These are phyloP conservation scores for Timema cristinae DNA, from an alignment of 2,888 invertebrate species.

Conservation along the genomic window DNA sequence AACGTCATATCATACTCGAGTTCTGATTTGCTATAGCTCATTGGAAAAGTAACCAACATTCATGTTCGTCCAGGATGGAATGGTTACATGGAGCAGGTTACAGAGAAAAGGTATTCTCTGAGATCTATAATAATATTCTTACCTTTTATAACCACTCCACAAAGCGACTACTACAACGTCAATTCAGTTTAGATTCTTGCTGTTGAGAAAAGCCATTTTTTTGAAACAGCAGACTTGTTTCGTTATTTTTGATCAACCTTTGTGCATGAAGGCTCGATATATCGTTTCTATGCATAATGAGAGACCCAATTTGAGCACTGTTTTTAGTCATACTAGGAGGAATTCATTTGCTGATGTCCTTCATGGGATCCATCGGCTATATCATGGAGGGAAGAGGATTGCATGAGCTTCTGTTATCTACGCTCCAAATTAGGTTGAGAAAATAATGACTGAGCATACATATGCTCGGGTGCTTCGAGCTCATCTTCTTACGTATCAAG, in stretches of 20 bases:
- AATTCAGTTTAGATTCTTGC: constrained; percentile 30
- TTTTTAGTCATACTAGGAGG: constrained; percentile 32
- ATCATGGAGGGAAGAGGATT: constrained; percentile 28
- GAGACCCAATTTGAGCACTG: constrained; percentile 18
- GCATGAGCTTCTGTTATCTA: constrained; percentile 8
- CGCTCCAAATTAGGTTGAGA: constrained; percentile 1
- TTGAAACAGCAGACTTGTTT: constrained; percentile 33
- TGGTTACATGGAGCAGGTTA: constrained; percentile 33
- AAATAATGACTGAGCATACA: constrained; percentile 22
- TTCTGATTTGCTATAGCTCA: no score
- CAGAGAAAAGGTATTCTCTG: constrained; percentile 17
- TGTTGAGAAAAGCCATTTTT: constrained; percentile 30
- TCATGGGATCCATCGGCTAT: constrained; percentile 23
- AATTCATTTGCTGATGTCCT: constrained; percentile 29
- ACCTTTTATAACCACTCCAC: constrained; percentile 26
- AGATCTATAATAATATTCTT: constrained; percentile 24
- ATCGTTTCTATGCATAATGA: constrained; percentile 34
- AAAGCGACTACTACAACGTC: constrained; percentile 32
- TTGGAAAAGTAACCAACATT: no score
- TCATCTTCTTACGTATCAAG: constrained; percentile 4
- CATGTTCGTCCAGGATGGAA: no score
- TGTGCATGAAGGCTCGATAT: constrained; percentile 39
- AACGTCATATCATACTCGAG: no score
- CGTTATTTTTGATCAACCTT: constrained; percentile 39
- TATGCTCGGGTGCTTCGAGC: constrained; percentile 17